These are phyloP conservation scores for Pentalonia nigronervosa DNA, from an alignment of 1,140 invertebrate genomes.

Conservation along the genomic window DNA sequence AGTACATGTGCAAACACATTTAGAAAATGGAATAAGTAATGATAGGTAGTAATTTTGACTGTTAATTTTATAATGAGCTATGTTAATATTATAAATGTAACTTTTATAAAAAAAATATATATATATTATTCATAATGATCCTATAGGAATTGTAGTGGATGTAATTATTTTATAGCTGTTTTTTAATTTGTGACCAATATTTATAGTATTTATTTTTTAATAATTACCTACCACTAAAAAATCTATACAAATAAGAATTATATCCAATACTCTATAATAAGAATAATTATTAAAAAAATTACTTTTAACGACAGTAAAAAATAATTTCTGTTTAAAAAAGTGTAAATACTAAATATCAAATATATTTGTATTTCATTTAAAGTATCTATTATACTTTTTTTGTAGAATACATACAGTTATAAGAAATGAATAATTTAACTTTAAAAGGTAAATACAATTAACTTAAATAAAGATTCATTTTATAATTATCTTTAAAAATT, in stretches of 20 bases:
- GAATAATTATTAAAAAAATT: not conserved
- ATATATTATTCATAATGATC: not conserved
- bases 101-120: not conserved
- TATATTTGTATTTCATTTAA: not conserved
- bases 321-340: not conserved
- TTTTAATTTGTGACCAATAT: not conserved
- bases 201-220: not conserved
- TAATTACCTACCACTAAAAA: not conserved
- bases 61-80: not conserved
- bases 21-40: slow-evolving; percentile 49
- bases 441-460: not conserved
- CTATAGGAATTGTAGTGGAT: not conserved
- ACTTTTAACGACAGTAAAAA: not conserved
- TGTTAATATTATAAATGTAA: not conserved
- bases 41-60: slow-evolving; percentile 2
- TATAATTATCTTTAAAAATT: not conserved
- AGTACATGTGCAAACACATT: slow-evolving; percentile 43
- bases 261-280: not conserved
- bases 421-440: not conserved
- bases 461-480: not conserved
- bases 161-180: not conserved
- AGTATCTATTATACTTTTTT: not conserved
- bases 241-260: not conserved
- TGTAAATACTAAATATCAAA: not conserved
- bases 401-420: not conserved